These are phyloP conservation scores for Emys orbicularis DNA, from an alignment of 2,797 vertebrate genomes.

Conservation along the genomic window DNA sequence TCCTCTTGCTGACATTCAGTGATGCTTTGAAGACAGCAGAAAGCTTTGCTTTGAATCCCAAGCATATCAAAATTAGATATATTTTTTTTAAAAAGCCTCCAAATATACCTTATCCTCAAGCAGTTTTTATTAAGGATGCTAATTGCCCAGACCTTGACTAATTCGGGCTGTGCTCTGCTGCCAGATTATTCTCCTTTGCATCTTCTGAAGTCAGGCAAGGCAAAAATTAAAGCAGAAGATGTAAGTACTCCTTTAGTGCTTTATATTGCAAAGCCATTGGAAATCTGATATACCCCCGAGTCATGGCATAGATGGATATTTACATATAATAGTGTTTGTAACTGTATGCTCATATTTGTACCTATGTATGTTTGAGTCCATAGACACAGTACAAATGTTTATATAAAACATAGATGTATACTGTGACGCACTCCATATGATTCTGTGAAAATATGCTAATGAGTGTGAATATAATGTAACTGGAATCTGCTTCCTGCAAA, in stretches of 20 bases:
- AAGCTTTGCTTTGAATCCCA: slow-evolving; percentile 61
- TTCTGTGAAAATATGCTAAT: no score
- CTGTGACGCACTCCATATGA: no score
- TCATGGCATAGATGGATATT: slow-evolving; percentile 56
- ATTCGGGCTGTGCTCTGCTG: slow-evolving; percentile 66
- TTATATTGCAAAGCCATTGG: slow-evolving; percentile 52
- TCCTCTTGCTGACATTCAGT: slow-evolving; percentile 42
- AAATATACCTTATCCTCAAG: slow-evolving; percentile 75
- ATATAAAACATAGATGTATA: neutral
- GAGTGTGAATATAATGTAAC: no score
- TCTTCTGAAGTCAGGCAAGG: slow-evolving; percentile 73
- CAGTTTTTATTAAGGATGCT: slow-evolving; percentile 74
- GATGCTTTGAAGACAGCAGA: slow-evolving; percentile 71
- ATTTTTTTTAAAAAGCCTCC: slow-evolving; percentile 52
- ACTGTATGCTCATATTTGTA: neutral
- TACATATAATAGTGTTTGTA: neutral
- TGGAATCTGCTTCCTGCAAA: no score
- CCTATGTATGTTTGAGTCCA: rapidly evolving
- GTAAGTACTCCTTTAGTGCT: slow-evolving; percentile 32
- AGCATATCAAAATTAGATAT: slow-evolving; percentile 69
- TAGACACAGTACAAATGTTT: rapidly evolving
- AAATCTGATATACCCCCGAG: slow-evolving; percentile 60
- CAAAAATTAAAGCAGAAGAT: slow-evolving; percentile 65
- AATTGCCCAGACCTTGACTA: slow-evolving; percentile 76
- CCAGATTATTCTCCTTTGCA: slow-evolving; percentile 40